A percentile compares a stretch with the other conserved stretches of the same genome.
phyloP scores from a whole-genome alignment of 2,888 invertebrate genomes.

The Dexiosoma caninum region DNA sequence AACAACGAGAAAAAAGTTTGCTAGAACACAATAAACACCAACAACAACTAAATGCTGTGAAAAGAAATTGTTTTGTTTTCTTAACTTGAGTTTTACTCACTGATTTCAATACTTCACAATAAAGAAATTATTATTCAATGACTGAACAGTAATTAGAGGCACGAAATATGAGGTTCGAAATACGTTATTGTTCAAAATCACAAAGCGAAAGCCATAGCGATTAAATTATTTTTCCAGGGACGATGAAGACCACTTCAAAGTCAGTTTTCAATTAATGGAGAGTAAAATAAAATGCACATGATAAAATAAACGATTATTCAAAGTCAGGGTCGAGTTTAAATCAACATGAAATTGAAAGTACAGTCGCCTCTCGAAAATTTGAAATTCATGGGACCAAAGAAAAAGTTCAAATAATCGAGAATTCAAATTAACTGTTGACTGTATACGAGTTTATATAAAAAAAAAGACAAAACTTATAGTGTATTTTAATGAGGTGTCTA shows the following conservation, averaged over 20 bases:
- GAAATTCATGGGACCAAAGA: no score
- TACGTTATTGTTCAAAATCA: background rate
- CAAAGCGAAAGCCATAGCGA: no score
- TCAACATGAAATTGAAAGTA: background rate
- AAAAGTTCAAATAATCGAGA: no score
- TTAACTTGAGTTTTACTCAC: background rate
- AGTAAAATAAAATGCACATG: background rate
- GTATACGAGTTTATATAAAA: no score
- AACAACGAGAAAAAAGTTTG: background rate
- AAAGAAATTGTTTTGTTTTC: background rate
- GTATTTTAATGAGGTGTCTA: no score
- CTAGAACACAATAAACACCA: background rate
- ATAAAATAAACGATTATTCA: background rate
- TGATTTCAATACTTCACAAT: background rate
- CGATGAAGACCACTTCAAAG: background rate
- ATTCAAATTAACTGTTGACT: no score
- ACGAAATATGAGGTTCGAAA: background rate
- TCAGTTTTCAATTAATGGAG: background rate
- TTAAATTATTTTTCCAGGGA: background rate
- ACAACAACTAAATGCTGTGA: constrained; percentile 3
- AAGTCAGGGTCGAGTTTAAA: background rate
- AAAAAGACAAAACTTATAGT: background rate
- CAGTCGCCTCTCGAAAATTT: no score
- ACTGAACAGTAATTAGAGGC: background rate
- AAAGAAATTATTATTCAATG: background rate